Evolutionary conservation across 2,797 vertebrate genomes (phyloP).

Genomic region (Sebastolobus alascanus): DNA sequence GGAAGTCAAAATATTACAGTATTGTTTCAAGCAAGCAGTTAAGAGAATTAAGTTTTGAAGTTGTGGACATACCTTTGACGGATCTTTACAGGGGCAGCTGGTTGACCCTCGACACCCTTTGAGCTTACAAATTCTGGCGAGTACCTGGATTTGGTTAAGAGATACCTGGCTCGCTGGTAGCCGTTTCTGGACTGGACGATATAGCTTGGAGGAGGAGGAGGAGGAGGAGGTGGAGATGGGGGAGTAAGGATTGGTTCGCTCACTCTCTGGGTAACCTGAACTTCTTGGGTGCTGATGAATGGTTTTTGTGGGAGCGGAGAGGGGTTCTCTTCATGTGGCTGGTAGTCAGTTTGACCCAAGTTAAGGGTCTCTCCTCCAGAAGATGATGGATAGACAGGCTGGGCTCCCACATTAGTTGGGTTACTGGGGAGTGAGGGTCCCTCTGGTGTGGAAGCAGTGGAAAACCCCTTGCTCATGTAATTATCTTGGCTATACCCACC

Average conservation of each 20-base stretch:
- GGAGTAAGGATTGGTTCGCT: rapidly evolving
- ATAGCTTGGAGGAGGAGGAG: not conserved
- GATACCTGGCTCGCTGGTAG: not conserved
- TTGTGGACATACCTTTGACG: conserved; percentile 3
- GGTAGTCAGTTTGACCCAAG: not conserved
- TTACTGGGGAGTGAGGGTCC: not conserved
- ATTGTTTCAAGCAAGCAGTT: not conserved
- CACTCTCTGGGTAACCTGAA: not conserved
- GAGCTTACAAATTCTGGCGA: not conserved
- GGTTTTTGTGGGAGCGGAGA: not conserved
- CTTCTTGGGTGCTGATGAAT: rapidly evolving
- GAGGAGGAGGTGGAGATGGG: not conserved
- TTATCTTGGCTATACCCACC: not conserved
- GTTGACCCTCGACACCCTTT: rapidly evolving
- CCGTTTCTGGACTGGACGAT: conserved; percentile 21
- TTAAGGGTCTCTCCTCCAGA: not conserved
- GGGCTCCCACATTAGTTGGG: not conserved
- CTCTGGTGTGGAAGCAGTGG: rapidly evolving
- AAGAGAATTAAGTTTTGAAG: rapidly evolving
- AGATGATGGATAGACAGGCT: rapidly evolving
- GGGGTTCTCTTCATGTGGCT: not conserved
- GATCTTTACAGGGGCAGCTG: not conserved
- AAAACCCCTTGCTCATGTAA: not conserved
- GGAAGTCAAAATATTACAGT: not conserved
- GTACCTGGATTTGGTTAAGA: not conserved